Base-by-base conservation (phyloP, 2,888 invertebrate genomes). In the Andrena fulva region DNA sequence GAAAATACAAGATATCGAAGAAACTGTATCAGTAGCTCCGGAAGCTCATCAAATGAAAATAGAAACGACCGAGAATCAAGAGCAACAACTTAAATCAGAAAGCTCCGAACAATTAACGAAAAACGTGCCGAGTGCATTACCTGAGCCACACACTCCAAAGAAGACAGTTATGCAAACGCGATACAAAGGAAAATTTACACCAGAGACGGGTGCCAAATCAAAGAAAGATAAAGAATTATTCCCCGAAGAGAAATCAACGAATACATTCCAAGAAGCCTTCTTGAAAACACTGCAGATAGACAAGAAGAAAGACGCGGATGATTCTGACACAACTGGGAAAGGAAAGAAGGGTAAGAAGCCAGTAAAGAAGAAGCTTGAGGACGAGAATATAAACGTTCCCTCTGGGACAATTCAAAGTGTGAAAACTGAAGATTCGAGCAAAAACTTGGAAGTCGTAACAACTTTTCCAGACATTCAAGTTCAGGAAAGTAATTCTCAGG, bases 221-320 rank as follows among this genome's bases (percentile, higher is more conserved):
- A 91, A 85, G 67, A 90, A 90, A 50, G 89, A 89, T 16, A 80
- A 83, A 69, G 87, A 90, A 0, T 31, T 76, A 10, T 77, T 80
- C 20, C 56, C 80, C 3, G 91, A 92, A 16, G 91, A 92, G 10
- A 89, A 86, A 35, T 84, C 91, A 2, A 72, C 89, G 8, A 91
- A 92, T 82, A 88, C 91, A 62, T 92, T 91, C 68, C 93, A 93
- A 67, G 93, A 93, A 75, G 91, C 91, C 50, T 91, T 92, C 81
- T 76, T 91, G 52, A 91, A 93, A 77, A 92, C 92, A 56, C 85
- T 92, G 54, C 89, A 91, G 8, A 90, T 91, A 24, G 92, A 92
- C 50, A 89, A 90, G 74, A 90, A 88, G 31, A 90, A 89, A 56
- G 74, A 77, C 24, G 59, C 54, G 7, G 88, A 88, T 6, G 82